Conservation (phyloP, 2,888 invertebrate species). For the Trichacis sp. region DNA sequence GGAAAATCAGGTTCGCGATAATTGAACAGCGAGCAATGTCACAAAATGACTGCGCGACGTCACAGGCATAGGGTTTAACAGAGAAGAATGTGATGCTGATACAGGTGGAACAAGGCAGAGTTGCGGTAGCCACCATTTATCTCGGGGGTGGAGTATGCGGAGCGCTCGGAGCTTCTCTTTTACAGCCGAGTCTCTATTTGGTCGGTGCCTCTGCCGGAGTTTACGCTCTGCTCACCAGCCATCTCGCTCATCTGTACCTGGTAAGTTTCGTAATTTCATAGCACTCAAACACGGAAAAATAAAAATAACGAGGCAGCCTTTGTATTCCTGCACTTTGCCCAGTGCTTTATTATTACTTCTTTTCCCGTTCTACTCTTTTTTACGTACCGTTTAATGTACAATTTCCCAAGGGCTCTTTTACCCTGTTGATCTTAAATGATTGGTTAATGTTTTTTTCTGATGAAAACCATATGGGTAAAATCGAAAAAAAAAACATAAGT, state of each 20-base stretch:
- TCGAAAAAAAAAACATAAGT: too few relatives aligned
- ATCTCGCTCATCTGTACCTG: conserved; percentile 85
- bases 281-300: conserved; percentile 9
- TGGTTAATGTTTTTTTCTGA: too few relatives aligned
- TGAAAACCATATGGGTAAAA: too few relatives aligned
- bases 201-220: conserved; percentile 93
- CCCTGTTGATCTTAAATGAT: too few relatives aligned
- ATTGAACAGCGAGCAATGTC: not conserved
- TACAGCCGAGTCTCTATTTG: conserved; percentile 81
- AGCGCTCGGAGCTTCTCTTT: conserved; percentile 80
- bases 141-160: conserved; percentile 81
- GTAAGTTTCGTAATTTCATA: conserved; percentile 64
- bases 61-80: conserved; percentile 20
- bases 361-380: not conserved
- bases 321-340: not conserved
- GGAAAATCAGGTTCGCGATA: too few relatives aligned
- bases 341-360: not conserved
- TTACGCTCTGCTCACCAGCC: conserved; percentile 88
- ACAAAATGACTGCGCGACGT: not conserved
- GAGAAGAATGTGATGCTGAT: conserved; percentile 22
- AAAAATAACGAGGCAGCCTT: not conserved
- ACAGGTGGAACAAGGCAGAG: conserved; percentile 80
- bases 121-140: conserved; percentile 80
- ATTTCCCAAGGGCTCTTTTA: not conserved
- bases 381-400: not conserved